Percentiles rank a stretch among this genome's conserved stretches.
These are phyloP conservation scores for Callimorpha dominula DNA, from an alignment of 2,888 invertebrate genomes.

Conservation along the genomic window DNA sequence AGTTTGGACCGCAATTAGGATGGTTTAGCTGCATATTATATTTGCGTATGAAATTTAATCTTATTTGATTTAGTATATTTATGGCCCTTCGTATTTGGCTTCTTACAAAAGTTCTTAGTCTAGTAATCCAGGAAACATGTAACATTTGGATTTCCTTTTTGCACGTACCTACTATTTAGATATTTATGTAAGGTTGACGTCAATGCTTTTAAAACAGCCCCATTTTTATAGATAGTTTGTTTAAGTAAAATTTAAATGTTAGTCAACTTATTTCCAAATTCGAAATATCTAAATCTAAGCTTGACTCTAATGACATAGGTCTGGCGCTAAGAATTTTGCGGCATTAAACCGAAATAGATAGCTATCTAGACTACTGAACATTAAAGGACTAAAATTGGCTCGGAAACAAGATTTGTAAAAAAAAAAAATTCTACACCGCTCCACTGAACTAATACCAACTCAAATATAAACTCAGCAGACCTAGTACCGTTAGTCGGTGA, in stretches of 20 bases:
- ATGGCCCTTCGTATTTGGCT: no score
- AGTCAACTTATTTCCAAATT: no score
- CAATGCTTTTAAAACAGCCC: no score
- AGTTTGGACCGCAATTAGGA: background rate
- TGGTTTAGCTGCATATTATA: background rate
- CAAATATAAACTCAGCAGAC: slow-evolving; percentile 67
- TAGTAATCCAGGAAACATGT: no score
- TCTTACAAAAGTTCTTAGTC: no score
- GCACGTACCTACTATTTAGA: no score
- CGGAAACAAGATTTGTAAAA: slow-evolving; percentile 39
- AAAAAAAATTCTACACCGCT: slow-evolving; percentile 49
- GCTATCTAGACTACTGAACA: slow-evolving; percentile 45
- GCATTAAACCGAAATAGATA: background rate
- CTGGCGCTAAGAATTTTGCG: slow-evolving; percentile 1
- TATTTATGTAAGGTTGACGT: no score
- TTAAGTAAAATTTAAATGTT: no score
- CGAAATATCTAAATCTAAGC: background rate
- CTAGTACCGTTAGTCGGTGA: slow-evolving; percentile 67
- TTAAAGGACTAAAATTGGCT: slow-evolving; percentile 44
- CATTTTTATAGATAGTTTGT: no score
- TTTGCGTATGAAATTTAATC: no score
- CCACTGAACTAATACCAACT: slow-evolving; percentile 61
- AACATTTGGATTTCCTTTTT: no score
- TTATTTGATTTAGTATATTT: no score
- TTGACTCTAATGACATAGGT: slow-evolving; percentile 6